Percentiles rank a stretch among this genome's conserved stretches.
phyloP scores from a whole-genome alignment of 2,797 vertebrate species.

The Manis javanica region DNA sequence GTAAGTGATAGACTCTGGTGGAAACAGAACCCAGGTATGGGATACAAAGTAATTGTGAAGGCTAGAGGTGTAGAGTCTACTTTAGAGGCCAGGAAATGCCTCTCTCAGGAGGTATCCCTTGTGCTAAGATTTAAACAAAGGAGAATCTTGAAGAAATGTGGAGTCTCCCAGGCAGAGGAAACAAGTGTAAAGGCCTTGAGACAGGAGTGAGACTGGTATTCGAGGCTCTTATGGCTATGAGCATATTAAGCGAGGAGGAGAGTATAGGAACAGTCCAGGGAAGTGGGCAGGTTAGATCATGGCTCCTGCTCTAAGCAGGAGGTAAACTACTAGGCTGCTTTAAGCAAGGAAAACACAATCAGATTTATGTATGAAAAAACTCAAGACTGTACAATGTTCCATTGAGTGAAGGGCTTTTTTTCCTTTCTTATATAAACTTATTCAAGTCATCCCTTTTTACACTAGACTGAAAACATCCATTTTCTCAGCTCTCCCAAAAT shows the following conservation, averaged over 20 bases:
- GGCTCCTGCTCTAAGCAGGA: not conserved
- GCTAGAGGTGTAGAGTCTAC: not conserved
- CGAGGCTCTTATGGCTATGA: not conserved
- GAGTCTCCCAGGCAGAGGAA: not conserved
- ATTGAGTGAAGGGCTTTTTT: not conserved
- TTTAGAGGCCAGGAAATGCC: not conserved
- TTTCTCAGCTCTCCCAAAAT: not conserved
- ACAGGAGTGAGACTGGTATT: not conserved
- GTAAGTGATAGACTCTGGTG: not conserved
- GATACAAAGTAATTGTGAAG: not conserved
- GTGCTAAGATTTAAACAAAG: not conserved
- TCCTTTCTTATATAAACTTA: not conserved
- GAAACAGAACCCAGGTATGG: not conserved
- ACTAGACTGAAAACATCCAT: not conserved
- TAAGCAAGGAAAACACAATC: not conserved
- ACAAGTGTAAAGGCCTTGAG: not conserved
- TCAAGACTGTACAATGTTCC: not conserved
- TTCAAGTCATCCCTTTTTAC: not conserved
- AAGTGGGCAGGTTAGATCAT: not conserved
- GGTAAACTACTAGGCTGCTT: not conserved
- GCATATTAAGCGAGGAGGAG: not conserved
- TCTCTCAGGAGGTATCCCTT: not conserved
- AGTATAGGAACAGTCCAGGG: not conserved
- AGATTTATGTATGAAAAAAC: conserved; percentile 4
- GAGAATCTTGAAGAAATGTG: not conserved